These are phyloP conservation scores for Tenualosa ilisha DNA, from an alignment of 2,797 vertebrate species.

Conservation along the genomic window DNA sequence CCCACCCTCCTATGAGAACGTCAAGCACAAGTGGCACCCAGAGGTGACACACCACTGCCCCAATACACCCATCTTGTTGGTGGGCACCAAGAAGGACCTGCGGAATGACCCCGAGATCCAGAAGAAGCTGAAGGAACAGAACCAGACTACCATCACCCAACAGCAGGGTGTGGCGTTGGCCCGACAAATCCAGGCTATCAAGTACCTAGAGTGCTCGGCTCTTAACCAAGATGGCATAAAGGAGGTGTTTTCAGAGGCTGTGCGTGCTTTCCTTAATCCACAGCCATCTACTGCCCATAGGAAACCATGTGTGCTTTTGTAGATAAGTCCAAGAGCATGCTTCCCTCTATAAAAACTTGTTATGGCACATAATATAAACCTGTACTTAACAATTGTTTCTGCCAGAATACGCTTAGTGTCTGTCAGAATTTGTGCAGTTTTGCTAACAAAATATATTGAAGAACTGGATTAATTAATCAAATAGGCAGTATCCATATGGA, in stretches of 20 bases:
- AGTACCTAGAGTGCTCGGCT: conserved; percentile 85
- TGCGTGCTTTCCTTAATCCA: conserved; percentile 77
- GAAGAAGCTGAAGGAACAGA: conserved; percentile 82
- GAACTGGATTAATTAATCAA: neutral
- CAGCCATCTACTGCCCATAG: conserved; percentile 62
- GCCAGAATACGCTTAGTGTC: neutral
- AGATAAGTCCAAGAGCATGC: conserved; percentile 49
- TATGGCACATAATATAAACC: neutral
- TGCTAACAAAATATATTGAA: neutral
- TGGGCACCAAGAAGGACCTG: conserved; percentile 88
- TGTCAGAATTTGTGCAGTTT: neutral
- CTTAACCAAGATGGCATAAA: conserved; percentile 83
- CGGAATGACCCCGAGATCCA: conserved; percentile 75
- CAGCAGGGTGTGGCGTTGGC: conserved; percentile 79
- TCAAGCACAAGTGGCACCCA: conserved; percentile 83
- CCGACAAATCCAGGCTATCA: conserved; percentile 79
- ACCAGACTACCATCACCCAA: conserved; percentile 72
- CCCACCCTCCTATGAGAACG: conserved; percentile 81
- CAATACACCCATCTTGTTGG: conserved; percentile 80
- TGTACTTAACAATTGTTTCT: neutral
- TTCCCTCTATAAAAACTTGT: neutral
- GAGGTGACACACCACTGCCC: conserved; percentile 85
- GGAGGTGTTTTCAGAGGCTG: conserved; percentile 81
- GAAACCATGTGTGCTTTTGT: conserved; percentile 77
- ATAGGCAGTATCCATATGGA: neutral